Percentiles rank a stretch among this genome's conserved stretches.
These are phyloP conservation scores for Pseudanteris insignis DNA, from an alignment of 2,888 invertebrate species.

Conservation along the genomic window DNA sequence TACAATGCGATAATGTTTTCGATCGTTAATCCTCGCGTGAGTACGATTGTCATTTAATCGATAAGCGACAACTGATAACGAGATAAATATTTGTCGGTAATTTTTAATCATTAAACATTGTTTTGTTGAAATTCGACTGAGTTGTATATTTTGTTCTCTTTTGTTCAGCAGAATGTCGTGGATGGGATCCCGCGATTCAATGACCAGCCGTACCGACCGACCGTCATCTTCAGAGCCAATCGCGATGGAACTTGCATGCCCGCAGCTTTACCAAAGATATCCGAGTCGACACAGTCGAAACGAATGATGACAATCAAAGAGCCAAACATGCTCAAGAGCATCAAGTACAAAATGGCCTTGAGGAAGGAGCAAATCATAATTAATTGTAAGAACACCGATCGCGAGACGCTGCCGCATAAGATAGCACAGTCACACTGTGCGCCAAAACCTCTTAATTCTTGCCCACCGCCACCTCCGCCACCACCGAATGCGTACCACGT, in stretches of 20 bases:
- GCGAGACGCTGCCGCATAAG: slow-evolving; percentile 53
- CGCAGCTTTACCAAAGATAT: slow-evolving; percentile 45
- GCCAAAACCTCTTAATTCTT: not conserved
- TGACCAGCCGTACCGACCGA: slow-evolving; percentile 70
- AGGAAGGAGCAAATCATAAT: slow-evolving; percentile 73
- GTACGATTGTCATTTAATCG: too few species aligned
- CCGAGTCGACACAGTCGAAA: not conserved
- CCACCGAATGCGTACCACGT: not conserved
- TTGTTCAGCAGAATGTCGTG: slow-evolving; percentile 64
- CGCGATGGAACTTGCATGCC: slow-evolving; percentile 78
- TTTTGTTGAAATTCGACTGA: too few species aligned
- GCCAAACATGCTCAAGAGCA: slow-evolving; percentile 73
- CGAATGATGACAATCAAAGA: not conserved
- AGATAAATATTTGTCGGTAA: too few species aligned
- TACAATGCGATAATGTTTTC: too few species aligned
- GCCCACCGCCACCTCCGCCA: not conserved
- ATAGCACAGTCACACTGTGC: not conserved
- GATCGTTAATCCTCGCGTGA: too few species aligned
- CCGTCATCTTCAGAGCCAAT: slow-evolving; percentile 88
- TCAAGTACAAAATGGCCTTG: slow-evolving; percentile 78
- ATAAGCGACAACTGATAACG: too few species aligned
- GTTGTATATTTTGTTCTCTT: not conserved
- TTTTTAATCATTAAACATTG: too few species aligned
- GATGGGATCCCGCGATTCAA: slow-evolving; percentile 70
- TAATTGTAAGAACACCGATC: slow-evolving; percentile 72